phyloP scores from a whole-genome alignment of 1,140 invertebrate genomes.

The Aphelenchoides fujianensis region DNA sequence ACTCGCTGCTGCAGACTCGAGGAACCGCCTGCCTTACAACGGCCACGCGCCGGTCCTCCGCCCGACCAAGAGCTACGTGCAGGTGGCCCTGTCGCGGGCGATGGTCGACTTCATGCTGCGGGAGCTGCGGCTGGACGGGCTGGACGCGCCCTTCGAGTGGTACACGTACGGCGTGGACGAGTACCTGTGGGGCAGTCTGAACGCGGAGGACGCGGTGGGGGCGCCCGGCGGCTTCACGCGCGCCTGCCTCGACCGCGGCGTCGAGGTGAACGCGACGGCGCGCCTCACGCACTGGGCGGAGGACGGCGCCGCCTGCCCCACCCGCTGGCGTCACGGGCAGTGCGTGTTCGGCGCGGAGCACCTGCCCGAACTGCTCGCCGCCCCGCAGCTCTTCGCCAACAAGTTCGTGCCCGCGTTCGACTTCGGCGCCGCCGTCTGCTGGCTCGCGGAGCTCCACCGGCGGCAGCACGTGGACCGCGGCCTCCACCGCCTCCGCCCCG shows the following conservation, averaged over 20 bases:
- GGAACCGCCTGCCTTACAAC: neutral
- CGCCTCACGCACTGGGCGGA: neutral
- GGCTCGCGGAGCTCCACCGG: constrained; percentile 10
- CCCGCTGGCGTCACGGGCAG: neutral
- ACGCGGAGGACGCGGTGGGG: neutral
- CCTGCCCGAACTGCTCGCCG: neutral
- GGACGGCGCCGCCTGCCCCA: neutral
- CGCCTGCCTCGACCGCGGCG: constrained; percentile 1
- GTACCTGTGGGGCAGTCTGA: neutral
- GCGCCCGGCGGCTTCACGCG: constrained; percentile 24
- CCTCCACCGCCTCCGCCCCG: neutral
- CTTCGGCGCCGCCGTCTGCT: constrained; percentile 12
- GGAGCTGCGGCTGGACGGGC: constrained; percentile 9
- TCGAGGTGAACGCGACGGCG: neutral
- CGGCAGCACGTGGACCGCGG: constrained; percentile 8
- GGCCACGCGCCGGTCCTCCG: neutral
- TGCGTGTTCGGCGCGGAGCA: constrained; percentile 21
- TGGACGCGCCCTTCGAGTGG: neutral
- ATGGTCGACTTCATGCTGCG: constrained; percentile 13
- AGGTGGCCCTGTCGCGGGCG: constrained; percentile 13
- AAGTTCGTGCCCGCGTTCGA: constrained; percentile 20
- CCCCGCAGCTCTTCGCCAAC: constrained; percentile 20
- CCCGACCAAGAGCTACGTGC: neutral
- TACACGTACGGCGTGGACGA: constrained; percentile 20
- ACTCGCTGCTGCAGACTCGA: neutral